These are phyloP conservation scores for Melopsittacus undulatus DNA, from an alignment of 2,797 vertebrate species.

Conservation along the genomic window DNA sequence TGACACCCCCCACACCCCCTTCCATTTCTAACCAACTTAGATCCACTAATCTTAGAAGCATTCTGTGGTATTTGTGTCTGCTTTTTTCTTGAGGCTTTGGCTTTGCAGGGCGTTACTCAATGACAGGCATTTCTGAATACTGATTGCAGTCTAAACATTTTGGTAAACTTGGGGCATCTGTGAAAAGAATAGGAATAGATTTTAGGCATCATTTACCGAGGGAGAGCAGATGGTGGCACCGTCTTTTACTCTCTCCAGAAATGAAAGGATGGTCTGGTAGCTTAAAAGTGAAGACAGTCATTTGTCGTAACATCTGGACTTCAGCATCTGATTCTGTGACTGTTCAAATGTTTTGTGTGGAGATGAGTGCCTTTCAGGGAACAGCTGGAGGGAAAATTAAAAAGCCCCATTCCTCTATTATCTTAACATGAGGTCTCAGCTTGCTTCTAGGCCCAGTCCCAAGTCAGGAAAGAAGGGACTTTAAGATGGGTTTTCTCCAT, in stretches of 20 bases:
- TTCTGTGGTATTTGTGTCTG: slow-evolving; percentile 35
- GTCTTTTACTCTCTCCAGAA: not conserved
- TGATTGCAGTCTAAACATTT: slow-evolving; percentile 34
- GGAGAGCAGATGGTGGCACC: not conserved
- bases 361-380: not conserved
- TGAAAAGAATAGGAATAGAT: not conserved
- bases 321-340: not conserved
- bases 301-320: not conserved
- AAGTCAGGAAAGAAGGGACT: not conserved
- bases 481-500: not conserved
- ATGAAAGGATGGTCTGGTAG: not conserved
- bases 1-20: too few species aligned
- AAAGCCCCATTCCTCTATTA: not conserved
- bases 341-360: not conserved
- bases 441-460: not conserved
- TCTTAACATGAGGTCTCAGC: not conserved
- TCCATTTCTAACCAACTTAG: not conserved
- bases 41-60: not conserved
- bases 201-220: not conserved
- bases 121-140: not conserved
- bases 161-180: not conserved
- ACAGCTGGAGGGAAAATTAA: not conserved
- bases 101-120: slow-evolving; percentile 25
- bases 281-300: not conserved
- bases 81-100: slow-evolving; percentile 39